Percentiles rank a stretch among this genome's conserved stretches.
phyloP scores from a whole-genome alignment of 2,113 vertebrate genomes.

The Anolis carolinensis region DNA sequence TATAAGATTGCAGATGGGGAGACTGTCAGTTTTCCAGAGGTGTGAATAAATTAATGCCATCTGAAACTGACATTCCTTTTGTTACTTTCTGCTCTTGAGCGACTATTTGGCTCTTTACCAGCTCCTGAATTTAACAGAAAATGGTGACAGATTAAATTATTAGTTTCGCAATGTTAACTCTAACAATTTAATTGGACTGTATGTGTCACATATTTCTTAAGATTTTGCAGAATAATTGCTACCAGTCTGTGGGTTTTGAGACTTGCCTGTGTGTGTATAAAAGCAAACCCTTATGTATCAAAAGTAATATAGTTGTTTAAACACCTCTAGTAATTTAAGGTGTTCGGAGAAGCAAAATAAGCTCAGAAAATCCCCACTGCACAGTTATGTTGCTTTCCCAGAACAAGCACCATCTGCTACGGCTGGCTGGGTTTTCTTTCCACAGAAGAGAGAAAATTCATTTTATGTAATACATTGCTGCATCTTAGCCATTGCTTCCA shows the following conservation, averaged over 20 bases:
- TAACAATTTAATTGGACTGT: slow-evolving; percentile 16
- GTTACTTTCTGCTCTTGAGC: slow-evolving; percentile 25
- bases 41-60: slow-evolving; percentile 26
- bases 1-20: background rate
- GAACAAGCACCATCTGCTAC: background rate
- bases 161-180: slow-evolving; percentile 25
- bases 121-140: slow-evolving; percentile 36
- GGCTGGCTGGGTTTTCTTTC: no score
- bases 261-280: slow-evolving; percentile 12
- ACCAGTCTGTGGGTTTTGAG: slow-evolving; percentile 16
- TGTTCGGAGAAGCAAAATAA: background rate
- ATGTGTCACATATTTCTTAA: slow-evolving; percentile 13
- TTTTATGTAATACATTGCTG: background rate
- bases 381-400: background rate
- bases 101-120: slow-evolving; percentile 36
- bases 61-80: slow-evolving; percentile 48
- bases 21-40: slow-evolving; percentile 8
- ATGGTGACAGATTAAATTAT: slow-evolving; percentile 25
- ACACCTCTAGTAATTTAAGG: background rate
- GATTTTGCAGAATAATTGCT: slow-evolving; percentile 28
- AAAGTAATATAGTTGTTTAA: background rate
- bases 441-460: background rate
- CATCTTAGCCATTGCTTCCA: background rate
- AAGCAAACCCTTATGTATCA: background rate
- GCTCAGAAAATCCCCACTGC: background rate